Base-by-base conservation (phyloP, 2,113 vertebrate species). In the Cyanocitta stelleri region DNA sequence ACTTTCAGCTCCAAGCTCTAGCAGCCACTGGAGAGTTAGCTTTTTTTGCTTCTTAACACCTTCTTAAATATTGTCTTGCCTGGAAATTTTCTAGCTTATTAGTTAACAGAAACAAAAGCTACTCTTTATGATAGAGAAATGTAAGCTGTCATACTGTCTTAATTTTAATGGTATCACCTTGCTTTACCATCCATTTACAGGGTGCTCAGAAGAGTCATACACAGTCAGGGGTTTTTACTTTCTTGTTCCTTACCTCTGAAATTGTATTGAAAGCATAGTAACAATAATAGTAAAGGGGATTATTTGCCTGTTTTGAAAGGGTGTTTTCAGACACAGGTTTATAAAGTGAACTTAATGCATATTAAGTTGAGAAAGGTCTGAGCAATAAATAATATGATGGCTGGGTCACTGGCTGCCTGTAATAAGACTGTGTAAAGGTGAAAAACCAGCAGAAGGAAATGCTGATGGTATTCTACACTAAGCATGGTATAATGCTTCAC, bases 181-280 rank as follows among this genome's bases (percentile, higher is more conserved):
- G 15, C 26, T 75, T 63, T 87, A 37, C 63, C 5, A 15, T 63
- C 33, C 20, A 8, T 74, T 82, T 66, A 48, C n/a, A 41, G 19
- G 49, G 19, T 75, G 16, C 23, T 23, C 30, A 33, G 52, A 59
- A 79, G n/a, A 72, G 37, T 75, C 12, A 71, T 20, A 21, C 26
- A 44, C 37, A 17, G 6, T 30, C n/a, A 15, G 14, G 6, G 6
- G 16, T 66, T 64, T 48, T 81, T 33, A 19, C 19, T 87, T 87
- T 66, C 39, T 77, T n/a, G n/a, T 77, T 84, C 59, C 29, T 68
- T 84, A 48, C 23, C 19, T 78, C 61, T 78, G 41, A 94, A 90
- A 66, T 44, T 41, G 32, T 89, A 54, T 29, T 58, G 68, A 56
- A 54, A 84, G 39, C 35, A 30, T 20, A 74, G 21, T 43, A 77